Evolutionary conservation across 2,797 vertebrate genomes (phyloP), one percentile per base, ranked within the genome.

Genomic region (Poecilia velifera): DNA sequence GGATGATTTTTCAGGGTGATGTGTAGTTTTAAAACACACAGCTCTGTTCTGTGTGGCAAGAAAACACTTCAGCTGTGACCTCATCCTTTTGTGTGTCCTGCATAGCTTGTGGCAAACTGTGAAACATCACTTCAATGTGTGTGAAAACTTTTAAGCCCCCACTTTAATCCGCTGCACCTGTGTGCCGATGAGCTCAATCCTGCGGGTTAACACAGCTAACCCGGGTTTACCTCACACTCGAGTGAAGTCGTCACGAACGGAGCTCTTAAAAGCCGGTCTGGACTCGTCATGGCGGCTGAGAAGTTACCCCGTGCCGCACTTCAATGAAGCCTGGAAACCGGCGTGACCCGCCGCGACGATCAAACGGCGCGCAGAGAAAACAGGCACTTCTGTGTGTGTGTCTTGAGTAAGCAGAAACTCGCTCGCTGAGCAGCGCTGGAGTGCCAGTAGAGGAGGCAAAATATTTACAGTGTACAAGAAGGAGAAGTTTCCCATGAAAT

Each of bases 401-500:
- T 59, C 22, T 45, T 51, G 84, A 90, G 82, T 80, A 55, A 83
- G 80, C 20, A 82, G 81, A 86, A 92, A 88, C 87, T 88, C 87
- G 88, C 87, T 84, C n/a, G 13, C 81, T 90, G 88, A 88, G 87
- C 88, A 89, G 88, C 87, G 88, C 87, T 25, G 89, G 89, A 90
- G 86, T 64, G 84, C 73, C 72, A 88, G 79, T 76, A 68, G 76
- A 84, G 85, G 88, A 89, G 90, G 91, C 85, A 89, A 91, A 94
- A 95, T 94, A 95, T 95, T 95, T 94, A 95, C 91, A 91, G 86
- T 92, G 87, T 55, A 86, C 80, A 81, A 90, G 85, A 73, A 79
- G 84, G 84, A 89, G 85, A 93, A 87, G 88, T 93, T 94, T 92
- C 91, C 91, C 89, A 93, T 89, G 94, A 92, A 93, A 94, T 89